These are phyloP conservation scores for Dissostichus mawsoni DNA, from an alignment of 2,113 vertebrate genomes.

Conservation along the genomic window DNA sequence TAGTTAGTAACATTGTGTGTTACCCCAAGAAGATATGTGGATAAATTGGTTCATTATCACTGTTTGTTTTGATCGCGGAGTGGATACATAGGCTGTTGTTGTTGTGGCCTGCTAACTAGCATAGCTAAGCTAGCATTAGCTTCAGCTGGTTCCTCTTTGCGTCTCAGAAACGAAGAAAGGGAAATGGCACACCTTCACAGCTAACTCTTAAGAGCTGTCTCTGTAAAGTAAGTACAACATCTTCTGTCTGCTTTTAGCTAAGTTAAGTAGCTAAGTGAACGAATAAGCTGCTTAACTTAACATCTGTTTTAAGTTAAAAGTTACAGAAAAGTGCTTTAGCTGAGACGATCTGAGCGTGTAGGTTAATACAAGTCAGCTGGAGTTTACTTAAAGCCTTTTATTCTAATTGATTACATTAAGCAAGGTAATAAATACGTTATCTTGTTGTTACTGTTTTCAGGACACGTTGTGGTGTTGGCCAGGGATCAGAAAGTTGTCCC, in stretches of 20 bases:
- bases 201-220: conserved; percentile 14
- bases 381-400: neutral
- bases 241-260: neutral
- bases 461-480: conserved; percentile 6
- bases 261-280: neutral
- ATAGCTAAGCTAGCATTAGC: conserved; percentile 49
- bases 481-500: conserved; percentile 27
- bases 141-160: conserved; percentile 27
- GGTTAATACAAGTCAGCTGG: neutral
- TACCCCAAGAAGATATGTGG: neutral
- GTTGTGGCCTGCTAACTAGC: conserved; percentile 63
- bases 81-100: conserved; percentile 25
- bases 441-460: neutral
- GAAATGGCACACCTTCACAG: conserved; percentile 39
- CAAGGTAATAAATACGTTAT: accelerated
- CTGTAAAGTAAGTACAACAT: conserved; percentile 44
- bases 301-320: conserved; percentile 47
- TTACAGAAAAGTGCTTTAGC: conserved; percentile 17
- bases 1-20: neutral
- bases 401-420: neutral
- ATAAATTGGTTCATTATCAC: neutral
- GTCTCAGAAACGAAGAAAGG: neutral
- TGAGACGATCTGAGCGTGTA: neutral
- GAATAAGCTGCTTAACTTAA: neutral
- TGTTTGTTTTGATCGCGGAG: conserved; percentile 11